Base-by-base conservation (phyloP, 1,140 invertebrate species). In the Tribolium madens region DNA sequence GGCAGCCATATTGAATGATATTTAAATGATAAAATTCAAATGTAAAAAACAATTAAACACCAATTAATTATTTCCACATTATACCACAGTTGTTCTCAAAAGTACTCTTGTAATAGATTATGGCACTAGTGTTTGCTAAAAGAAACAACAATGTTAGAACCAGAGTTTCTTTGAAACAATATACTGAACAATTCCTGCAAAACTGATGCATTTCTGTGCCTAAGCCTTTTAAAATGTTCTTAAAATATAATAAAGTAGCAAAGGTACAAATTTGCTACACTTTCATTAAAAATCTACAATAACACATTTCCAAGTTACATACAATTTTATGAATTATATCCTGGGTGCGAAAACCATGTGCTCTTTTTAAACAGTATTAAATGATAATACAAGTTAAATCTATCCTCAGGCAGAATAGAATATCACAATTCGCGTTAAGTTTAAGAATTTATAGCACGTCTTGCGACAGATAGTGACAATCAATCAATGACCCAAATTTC, bases 361-460 rank as follows among this genome's bases (percentile, higher is more conserved):
- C 77, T 77, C 46, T 73, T 57, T 60, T 70, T 76, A 76, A 79
- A 73, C 18, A 79, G 72, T 79, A 76, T 60, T 73, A 78, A 80
- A 75, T 77, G 10, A 79, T 76, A 77, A 73, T 79, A 79, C 18
- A 77, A 71, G 64, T 77, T 72, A 72, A 76, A 77, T 75, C 78
- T 78, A 77, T 77, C 69, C 76, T 68, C 72, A 77, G 76, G 75
- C 78, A 74, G 76, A 78, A 77, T 75, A 79, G 76, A 75, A 74
- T 79, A 79, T 79, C 78, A 79, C 78, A 79, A 77, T 77, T 79
- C 64, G 73, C 73, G 70, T 77, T 77, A 80, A 78, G 75, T 74
- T 71, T 70, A 75, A 78, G 71, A 73, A 50, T 73, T 73, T 73
- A 50, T 73, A 50, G 57, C 57, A 64, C 57, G 26, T 9, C 36